Conservation (phyloP, 2,797 vertebrate species). For the Anguilla pacifica region DNA sequence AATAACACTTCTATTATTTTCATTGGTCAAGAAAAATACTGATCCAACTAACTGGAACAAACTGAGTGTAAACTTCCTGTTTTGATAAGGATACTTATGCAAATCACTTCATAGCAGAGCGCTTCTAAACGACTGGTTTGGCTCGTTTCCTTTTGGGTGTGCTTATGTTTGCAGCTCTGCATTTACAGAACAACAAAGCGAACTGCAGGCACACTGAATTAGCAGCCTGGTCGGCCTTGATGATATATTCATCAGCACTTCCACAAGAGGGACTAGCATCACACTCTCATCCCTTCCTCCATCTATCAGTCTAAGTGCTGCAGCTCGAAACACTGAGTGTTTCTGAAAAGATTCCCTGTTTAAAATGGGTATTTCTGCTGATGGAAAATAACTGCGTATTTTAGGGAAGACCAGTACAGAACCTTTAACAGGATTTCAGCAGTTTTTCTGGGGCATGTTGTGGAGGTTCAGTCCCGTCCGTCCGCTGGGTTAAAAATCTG, state of each 20-base stretch:
- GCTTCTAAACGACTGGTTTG: neutral
- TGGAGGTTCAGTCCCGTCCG: neutral
- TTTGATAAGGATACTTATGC: neutral
- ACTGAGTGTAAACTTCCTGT: neutral
- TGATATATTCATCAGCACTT: neutral
- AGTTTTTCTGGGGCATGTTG: neutral
- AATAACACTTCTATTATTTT: neutral
- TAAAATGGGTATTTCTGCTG: neutral
- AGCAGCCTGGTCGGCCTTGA: neutral
- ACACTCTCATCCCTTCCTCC: neutral
- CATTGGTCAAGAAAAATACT: neutral
- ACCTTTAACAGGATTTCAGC: neutral
- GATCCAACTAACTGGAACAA: neutral
- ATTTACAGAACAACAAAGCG: neutral
- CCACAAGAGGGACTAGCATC: neutral
- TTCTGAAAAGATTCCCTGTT: neutral
- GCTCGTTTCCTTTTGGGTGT: neutral
- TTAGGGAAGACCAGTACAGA: neutral
- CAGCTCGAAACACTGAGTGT: neutral
- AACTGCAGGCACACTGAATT: neutral
- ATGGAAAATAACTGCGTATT: neutral
- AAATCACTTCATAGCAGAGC: neutral
- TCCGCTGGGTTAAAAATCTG: neutral
- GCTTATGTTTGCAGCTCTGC: neutral
- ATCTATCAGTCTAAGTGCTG: neutral